Evolutionary conservation across 37 sponge, comb jelly and placozoan genomes (phyloP), one percentile per base, ranked within the genome.

Genomic region (Bolinopsis microptera): DNA sequence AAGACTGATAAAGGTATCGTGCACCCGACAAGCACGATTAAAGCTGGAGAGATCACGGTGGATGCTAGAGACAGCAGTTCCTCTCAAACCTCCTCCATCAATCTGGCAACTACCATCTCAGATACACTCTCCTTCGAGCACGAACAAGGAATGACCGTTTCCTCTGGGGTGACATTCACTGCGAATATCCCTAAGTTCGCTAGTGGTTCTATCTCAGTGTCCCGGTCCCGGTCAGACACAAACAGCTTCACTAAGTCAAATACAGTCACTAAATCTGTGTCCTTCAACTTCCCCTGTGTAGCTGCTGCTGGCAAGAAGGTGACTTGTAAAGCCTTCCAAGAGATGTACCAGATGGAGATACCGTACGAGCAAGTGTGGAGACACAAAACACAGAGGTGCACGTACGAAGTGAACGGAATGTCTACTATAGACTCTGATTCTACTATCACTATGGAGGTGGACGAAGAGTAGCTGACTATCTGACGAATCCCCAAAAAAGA

Each of bases 251-350:
- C 61, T 13, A 48, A 48, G 61, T 48, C 61, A 5, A 48, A 48
- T 13, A 48, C 61, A 13, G 61, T 48, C 13, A 48, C 61, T 48
- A 13, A 48, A 13, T 48, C 61, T 48, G 61, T 48, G 13, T 48
- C 61, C 61, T 48, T 48, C 61, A 97, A 97, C 83, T 97, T 86
- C 76, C 94, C 96, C n/a, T 95, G 95, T 18, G 95, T 95, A 0
- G 90, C 96, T 93, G 97, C 97, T 9, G 93, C 97, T 40, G 97
- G 97, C 8, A 95, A 96, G 83, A 96, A 97, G 97, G 94, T 97
- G 23, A 92, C 96, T 24, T 94, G 93, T 68, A 95, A 95, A 86
- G 95, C 97, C 8, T 97, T 94, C 92, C 40, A 96, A 36, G 97
- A 97, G 72, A 83, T 93, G 24, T 94, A 96, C 70, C 92, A 95